Conservation (phyloP, 2,797 vertebrate genomes). For the Delichon dasypus region DNA sequence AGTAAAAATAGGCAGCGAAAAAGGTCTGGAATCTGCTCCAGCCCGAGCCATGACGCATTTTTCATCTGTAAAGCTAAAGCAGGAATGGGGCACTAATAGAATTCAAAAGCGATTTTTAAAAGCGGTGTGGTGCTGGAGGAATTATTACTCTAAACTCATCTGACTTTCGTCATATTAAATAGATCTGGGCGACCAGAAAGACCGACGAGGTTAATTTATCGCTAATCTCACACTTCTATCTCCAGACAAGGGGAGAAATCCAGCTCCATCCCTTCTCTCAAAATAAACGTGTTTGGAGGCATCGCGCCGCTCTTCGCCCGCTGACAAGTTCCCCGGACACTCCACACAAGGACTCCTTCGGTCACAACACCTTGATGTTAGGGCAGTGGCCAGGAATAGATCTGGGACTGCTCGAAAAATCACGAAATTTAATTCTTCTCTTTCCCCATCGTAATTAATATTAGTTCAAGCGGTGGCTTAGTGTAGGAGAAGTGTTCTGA, state of each 20-base stretch:
- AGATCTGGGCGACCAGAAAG: constrained; percentile 23
- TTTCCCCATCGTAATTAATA: not conserved
- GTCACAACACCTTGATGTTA: too few species aligned
- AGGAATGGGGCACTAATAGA: not conserved
- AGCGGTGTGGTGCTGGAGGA: not conserved
- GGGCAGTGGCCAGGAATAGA: not conserved
- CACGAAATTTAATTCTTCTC: not conserved
- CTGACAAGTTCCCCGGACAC: not conserved
- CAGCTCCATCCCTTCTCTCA: not conserved
- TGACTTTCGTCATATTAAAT: constrained; percentile 29
- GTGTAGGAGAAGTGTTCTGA: not conserved
- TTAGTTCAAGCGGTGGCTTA: not conserved
- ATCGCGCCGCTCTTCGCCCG: not conserved
- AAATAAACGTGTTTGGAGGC: not conserved
- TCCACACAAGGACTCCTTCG: not conserved
- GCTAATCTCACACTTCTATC: constrained; percentile 27
- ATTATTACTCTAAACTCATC: constrained; percentile 9
- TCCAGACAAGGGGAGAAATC: constrained; percentile 17
- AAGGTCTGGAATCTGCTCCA: not conserved
- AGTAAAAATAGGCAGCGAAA: not conserved
- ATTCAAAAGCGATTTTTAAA: not conserved
- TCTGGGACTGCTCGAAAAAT: not conserved
- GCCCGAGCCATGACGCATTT: not conserved
- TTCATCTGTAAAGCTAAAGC: not conserved
- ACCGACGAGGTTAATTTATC: constrained; percentile 7